Conservation (phyloP, 2,797 vertebrate species). For the Pagetopsis macropterus region DNA sequence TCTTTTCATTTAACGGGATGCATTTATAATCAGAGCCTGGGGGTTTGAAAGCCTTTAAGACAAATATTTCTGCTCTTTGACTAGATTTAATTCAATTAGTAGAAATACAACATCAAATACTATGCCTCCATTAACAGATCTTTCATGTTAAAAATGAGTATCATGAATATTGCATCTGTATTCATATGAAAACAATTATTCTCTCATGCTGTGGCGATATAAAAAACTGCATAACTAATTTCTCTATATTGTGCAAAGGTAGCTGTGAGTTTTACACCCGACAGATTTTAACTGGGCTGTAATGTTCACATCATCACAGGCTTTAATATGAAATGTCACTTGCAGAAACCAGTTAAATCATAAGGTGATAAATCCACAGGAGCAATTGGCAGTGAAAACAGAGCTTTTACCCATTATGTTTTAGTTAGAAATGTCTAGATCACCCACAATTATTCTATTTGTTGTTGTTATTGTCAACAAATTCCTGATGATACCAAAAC, state of each 20-base stretch:
- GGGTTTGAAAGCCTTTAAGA: constrained; percentile 81
- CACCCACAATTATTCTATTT: neutral
- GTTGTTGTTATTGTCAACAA: constrained; percentile 8
- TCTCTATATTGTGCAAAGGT: constrained; percentile 14
- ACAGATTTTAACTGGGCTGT: constrained; percentile 1
- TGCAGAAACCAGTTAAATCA: constrained; percentile 5
- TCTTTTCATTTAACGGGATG: constrained; percentile 83
- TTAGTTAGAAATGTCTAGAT: neutral
- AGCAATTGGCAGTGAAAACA: constrained; percentile 15
- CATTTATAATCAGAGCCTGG: constrained; percentile 83
- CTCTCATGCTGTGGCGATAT: constrained; percentile 39
- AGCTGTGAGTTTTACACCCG: constrained; percentile 6
- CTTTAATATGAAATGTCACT: constrained; percentile 24
- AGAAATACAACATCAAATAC: constrained; percentile 83
- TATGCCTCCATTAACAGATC: constrained; percentile 77
- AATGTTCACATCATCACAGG: constrained; percentile 5
- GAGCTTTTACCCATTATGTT: neutral
- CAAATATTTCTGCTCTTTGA: constrained; percentile 82
- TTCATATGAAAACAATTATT: constrained; percentile 68
- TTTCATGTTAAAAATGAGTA: constrained; percentile 79
- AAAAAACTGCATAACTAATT: constrained; percentile 13
- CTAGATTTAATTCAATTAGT: constrained; percentile 85
- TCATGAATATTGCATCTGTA: constrained; percentile 78
- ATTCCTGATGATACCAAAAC: constrained; percentile 6
- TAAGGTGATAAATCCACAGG: neutral